Evolutionary conservation across 2,797 vertebrate species (phyloP).

Genomic region (Cynodonichthys magdalenae): DNA sequence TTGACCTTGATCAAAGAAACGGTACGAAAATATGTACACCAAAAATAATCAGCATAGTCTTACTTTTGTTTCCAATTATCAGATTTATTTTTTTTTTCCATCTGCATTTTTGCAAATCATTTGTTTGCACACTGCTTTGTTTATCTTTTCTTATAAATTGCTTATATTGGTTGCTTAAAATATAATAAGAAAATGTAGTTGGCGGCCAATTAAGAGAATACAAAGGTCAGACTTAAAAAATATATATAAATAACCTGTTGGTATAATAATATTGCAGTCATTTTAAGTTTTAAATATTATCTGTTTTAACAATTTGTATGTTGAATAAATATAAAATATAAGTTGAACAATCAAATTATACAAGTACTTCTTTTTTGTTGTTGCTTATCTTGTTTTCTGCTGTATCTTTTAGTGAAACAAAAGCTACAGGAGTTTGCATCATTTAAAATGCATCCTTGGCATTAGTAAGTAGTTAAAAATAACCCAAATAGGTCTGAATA

Average conservation of each 20-base stretch:
- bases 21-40: conserved; percentile 6
- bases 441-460: conserved; percentile 13
- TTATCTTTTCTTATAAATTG: too few species aligned
- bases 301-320: too few species aligned
- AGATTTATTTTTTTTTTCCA: conserved; percentile 1
- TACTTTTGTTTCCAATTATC: conserved; percentile 1
- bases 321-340: too few species aligned
- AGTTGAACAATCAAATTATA: too few species aligned
- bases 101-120: neutral
- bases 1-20: conserved; percentile 15
- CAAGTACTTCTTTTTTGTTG: neutral
- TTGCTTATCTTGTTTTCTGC: neutral
- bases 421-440: too few species aligned
- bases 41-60: neutral
- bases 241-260: too few species aligned
- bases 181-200: too few species aligned
- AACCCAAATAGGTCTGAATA: conserved; percentile 10
- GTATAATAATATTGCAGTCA: too few species aligned
- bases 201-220: too few species aligned
- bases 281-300: too few species aligned
- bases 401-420: neutral
- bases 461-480: conserved; percentile 14
- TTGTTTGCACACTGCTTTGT: neutral
- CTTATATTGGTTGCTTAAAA: too few species aligned
- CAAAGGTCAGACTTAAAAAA: too few species aligned